Percentiles rank a stretch among this genome's conserved stretches.
These are phyloP conservation scores for Drosophila baimaii DNA, from an alignment of 1,140 invertebrate species.

Conservation along the genomic window DNA sequence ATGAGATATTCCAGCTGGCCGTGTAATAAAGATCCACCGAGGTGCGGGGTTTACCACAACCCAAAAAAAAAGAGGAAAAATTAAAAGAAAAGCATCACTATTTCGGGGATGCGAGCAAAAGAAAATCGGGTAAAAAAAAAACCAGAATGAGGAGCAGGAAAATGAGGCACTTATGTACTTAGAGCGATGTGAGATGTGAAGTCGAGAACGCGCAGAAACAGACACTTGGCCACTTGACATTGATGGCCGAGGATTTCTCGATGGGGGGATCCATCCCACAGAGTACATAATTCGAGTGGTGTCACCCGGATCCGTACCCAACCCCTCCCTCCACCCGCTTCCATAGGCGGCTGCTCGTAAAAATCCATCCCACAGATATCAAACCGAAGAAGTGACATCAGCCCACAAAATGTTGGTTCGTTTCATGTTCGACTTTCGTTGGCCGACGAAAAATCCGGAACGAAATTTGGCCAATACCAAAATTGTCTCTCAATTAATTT, in stretches of 20 bases:
- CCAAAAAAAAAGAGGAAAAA: neutral
- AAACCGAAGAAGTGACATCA: constrained; percentile 61
- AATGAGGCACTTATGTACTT: constrained; percentile 39
- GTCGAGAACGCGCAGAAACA: constrained; percentile 25
- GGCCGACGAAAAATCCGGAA: constrained; percentile 39
- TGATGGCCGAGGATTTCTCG: constrained; percentile 48
- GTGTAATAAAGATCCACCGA: constrained; percentile 31
- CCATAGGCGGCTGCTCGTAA: constrained; percentile 32
- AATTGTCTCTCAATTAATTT: constrained; percentile 70
- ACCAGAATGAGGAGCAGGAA: constrained; percentile 1
- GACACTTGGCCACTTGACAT: constrained; percentile 65
- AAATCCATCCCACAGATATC: constrained; percentile 40
- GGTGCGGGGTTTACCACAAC: constrained; percentile 10
- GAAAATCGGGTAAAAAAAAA: neutral
- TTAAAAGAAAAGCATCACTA: constrained; percentile 4
- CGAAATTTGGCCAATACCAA: constrained; percentile 53
- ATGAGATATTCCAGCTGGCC: constrained; percentile 73
- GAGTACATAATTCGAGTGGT: constrained; percentile 28
- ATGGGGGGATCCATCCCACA: constrained; percentile 6
- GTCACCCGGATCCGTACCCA: constrained; percentile 42
- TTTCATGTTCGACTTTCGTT: constrained; percentile 33
- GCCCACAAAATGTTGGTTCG: constrained; percentile 25
- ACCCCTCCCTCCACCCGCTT: neutral
- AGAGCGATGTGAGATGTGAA: constrained; percentile 45
- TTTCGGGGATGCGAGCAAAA: neutral